A percentile compares a stretch with the other conserved stretches of the same genome.
phyloP scores from a whole-genome alignment of 1,140 invertebrate species.

The Pseudomyrmex sp. region DNA sequence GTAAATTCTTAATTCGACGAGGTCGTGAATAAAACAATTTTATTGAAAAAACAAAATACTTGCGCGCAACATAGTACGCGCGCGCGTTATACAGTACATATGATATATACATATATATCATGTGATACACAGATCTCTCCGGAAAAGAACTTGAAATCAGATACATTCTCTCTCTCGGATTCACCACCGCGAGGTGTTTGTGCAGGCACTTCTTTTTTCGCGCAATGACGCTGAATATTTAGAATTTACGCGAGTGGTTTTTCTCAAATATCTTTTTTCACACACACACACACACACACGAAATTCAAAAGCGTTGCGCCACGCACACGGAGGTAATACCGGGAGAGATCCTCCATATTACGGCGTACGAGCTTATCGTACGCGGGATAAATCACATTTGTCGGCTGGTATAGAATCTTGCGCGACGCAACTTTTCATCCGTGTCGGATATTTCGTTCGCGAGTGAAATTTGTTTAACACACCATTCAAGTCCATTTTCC shows the following conservation, averaged over 20 bases:
- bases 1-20: not conserved
- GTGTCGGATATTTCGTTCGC: constrained; percentile 37
- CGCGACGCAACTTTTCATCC: constrained; percentile 55
- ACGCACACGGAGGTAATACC: not conserved
- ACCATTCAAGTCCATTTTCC: constrained; percentile 60
- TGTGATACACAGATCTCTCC: too few species aligned
- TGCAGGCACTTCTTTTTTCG: not conserved
- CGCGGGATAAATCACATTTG: constrained; percentile 48
- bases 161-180: not conserved
- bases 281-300: too few species aligned
- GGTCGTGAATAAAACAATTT: not conserved
- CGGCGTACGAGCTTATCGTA: constrained; percentile 41
- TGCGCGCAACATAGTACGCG: not conserved
- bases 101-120: too few species aligned
- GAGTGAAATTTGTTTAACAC: constrained; percentile 59
- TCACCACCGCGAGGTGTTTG: too few species aligned
- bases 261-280: too few species aligned
- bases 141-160: not conserved
- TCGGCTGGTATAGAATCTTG: constrained; percentile 34
- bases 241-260: not conserved
- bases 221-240: not conserved
- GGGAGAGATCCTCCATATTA: constrained; percentile 25
- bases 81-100: too few species aligned
- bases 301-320: too few species aligned
- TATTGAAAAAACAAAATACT: not conserved